Evolutionary conservation across 2,797 vertebrate genomes (phyloP), one percentile per base, ranked within the genome.

Genomic region (Aythya fuligula): DNA sequence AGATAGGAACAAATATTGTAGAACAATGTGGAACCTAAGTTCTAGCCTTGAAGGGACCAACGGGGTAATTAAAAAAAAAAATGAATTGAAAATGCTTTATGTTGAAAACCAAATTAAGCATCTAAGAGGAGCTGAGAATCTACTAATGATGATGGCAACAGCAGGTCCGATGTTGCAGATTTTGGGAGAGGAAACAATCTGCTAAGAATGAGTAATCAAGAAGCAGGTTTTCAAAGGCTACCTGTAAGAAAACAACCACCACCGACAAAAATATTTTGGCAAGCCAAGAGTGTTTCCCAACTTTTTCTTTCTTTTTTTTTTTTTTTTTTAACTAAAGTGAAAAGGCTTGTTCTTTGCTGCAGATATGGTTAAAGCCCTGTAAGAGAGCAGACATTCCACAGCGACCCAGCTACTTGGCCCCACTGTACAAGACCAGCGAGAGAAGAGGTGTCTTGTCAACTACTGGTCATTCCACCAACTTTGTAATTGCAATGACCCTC

Each of bases 341-440:
- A 43, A 61, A 79, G 6, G 32, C 34, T n/a, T 54, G 9, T 54
- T 56, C 80, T 85, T 72, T 72, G 16, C 90, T 89, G 82, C 96
- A 99, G 99, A 98, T 99, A 97, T 99, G 98, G 99, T 95, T 99
- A 25, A 99, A 99, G 94, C 98, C 98, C 0, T 97, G 98, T 49
- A 98, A 96, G 89, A 98, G 95, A 32, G 85, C 95, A 75, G 98
- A 99, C 41, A 97, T 99, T 62, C 98, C 98, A 1, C 51, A 98
- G 67, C 96, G 98, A 24, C 98, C 98, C 25, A 98, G 98, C 67
- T 99, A 99, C 22, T 8, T 98, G n/a, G 98, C 95, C 18, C 99
- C 98, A 0, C 80, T 99, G 80, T 99, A 99, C 92, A 99, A 99
- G 96, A 99, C 98, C 28, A 98, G 98, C 1, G 98, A 99, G 97